Percentiles rank a stretch among this genome's conserved stretches.
Conservation (phyloP, 1,140 invertebrate species). For the Calephelis virginiensis region DNA sequence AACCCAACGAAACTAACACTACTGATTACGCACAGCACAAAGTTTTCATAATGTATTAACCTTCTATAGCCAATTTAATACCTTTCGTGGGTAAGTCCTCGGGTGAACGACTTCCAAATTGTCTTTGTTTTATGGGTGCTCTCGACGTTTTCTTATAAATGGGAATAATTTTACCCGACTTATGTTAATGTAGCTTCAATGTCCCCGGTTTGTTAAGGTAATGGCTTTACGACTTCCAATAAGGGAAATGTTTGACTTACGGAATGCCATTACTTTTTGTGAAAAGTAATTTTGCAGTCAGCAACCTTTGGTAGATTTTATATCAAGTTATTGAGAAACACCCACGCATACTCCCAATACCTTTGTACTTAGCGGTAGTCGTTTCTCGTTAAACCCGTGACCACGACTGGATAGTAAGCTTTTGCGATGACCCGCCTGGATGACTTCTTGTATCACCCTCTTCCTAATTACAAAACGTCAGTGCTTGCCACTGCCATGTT, state of each 20-base stretch:
- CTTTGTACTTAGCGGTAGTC: too few species aligned
- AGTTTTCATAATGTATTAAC: too few species aligned
- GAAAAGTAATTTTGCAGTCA: not conserved
- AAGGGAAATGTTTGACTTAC: constrained; percentile 12
- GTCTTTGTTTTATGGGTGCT: constrained; percentile 23
- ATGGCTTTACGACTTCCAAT: constrained; percentile 8
- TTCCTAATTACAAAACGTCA: too few species aligned
- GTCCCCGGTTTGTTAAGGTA: not conserved
- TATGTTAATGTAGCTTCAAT: constrained; percentile 11
- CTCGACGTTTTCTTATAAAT: constrained; percentile 28
- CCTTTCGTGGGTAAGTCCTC: constrained; percentile 13
- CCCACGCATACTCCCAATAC: too few species aligned
- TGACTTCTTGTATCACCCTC: too few species aligned
- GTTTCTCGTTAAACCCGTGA: too few species aligned
- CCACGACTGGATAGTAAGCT: too few species aligned
- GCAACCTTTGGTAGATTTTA: not conserved
- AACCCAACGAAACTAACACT: too few species aligned
- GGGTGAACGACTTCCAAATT: constrained; percentile 22
- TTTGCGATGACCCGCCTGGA: too few species aligned
- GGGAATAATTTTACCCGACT: constrained; percentile 25
- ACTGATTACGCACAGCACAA: too few species aligned
- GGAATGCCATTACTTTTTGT: not conserved
- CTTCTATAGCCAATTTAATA: not conserved
- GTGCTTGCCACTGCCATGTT: too few species aligned
- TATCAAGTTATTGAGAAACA: too few species aligned